Percentiles rank a stretch among this genome's conserved stretches.
phyloP scores from a whole-genome alignment of 2,797 vertebrate species.

The Poeciliopsis turneri region DNA sequence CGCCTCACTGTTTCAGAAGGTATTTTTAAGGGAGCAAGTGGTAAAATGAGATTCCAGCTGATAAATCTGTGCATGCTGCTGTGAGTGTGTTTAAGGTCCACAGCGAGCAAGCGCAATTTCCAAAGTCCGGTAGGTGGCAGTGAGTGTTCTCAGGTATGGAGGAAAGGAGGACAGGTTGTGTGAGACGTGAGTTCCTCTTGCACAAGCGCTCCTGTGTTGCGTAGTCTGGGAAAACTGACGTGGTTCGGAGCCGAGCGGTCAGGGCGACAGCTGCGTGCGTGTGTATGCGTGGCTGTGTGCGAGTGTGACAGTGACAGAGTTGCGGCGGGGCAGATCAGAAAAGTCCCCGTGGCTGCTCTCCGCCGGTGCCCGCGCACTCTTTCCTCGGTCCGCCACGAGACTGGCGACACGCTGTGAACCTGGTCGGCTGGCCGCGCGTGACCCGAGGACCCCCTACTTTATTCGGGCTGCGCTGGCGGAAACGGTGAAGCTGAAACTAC shows the following conservation, averaged over 20 bases:
- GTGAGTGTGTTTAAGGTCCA: background rate
- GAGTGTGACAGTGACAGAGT: conserved; percentile 61
- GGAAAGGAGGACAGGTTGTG: conserved; percentile 57
- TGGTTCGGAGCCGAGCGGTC: conserved; percentile 40
- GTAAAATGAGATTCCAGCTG: background rate
- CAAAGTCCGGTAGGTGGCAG: conserved; percentile 81
- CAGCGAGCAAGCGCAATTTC: conserved; percentile 18
- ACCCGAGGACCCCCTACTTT: conserved; percentile 49
- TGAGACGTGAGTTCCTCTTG: conserved; percentile 60
- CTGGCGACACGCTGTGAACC: conserved; percentile 51
- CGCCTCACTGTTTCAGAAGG: background rate
- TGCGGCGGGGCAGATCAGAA: conserved; percentile 50
- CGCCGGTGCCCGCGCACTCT: conserved; percentile 27
- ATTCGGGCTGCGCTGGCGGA: conserved; percentile 54
- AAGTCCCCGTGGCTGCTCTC: conserved; percentile 64
- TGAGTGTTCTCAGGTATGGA: conserved; percentile 72
- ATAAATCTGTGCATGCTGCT: background rate
- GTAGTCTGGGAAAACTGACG: conserved; percentile 68
- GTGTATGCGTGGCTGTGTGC: background rate
- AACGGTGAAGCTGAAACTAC: conserved; percentile 67
- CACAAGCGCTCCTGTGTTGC: conserved; percentile 72
- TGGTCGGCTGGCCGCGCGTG: conserved; percentile 49
- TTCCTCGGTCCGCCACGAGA: conserved; percentile 35
- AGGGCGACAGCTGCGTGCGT: conserved; percentile 26
- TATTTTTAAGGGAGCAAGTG: background rate